Percentiles rank a stretch among this genome's conserved stretches.
Evolutionary conservation across 2,113 vertebrate species (phyloP).

Genomic region (Nycticryphes semicollaris): DNA sequence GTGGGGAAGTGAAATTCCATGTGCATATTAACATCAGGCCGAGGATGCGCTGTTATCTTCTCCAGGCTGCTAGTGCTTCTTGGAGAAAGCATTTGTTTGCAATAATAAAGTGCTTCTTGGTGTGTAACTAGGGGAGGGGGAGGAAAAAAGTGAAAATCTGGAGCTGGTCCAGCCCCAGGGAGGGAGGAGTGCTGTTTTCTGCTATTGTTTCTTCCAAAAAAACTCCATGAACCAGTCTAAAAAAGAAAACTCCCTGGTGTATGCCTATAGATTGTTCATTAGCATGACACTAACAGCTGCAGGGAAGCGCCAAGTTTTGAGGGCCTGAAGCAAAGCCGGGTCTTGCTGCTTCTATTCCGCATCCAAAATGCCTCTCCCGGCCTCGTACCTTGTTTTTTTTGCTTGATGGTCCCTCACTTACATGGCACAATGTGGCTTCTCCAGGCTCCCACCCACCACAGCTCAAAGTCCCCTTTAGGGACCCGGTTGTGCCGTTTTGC

Average conservation of each 20-base stretch:
- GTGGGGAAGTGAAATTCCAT: not conserved
- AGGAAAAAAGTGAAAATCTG: not conserved
- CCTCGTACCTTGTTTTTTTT: accelerated
- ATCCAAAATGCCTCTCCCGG: not conserved
- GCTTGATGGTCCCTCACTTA: not conserved
- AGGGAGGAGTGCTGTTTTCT: not conserved
- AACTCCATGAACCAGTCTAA: not conserved
- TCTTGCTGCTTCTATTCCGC: not conserved
- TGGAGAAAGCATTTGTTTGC: not conserved
- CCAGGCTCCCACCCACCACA: not conserved
- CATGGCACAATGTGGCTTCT: not conserved
- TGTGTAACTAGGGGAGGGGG: not conserved
- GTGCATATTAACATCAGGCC: accelerated
- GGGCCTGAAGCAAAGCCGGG: not conserved
- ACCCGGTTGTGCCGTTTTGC: accelerated
- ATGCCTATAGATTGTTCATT: not conserved
- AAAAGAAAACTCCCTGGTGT: not conserved
- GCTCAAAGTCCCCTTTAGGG: accelerated
- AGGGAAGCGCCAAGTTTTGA: accelerated
- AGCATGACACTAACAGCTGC: accelerated
- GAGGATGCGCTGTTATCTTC: not conserved
- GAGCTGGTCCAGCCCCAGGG: not conserved
- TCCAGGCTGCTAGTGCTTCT: not conserved
- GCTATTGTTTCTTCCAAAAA: not conserved
- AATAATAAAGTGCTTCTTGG: not conserved